Evolutionary conservation across 2,113 vertebrate species (phyloP).

Genomic region (Oxyura jamaicensis): DNA sequence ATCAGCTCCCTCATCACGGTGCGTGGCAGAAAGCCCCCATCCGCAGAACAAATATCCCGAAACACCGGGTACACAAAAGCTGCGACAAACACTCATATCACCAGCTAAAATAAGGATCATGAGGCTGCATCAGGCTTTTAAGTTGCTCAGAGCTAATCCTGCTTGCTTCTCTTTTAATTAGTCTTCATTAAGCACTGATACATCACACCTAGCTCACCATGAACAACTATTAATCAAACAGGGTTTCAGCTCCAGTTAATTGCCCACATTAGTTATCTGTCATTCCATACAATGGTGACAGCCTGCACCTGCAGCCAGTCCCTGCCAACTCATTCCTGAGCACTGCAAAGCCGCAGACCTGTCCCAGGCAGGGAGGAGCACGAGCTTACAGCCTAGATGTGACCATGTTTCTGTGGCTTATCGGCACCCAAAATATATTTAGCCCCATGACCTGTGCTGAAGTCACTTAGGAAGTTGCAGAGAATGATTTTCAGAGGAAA

Average conservation of each 20-base stretch:
- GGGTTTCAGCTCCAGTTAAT: neutral
- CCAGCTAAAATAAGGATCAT: neutral
- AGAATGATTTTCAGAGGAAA: neutral
- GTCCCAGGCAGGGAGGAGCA: neutral
- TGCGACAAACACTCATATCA: fast-evolving
- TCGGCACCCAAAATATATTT: neutral
- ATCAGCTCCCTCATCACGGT: fast-evolving
- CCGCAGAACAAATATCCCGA: neutral
- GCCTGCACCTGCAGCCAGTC: neutral
- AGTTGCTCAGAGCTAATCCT: neutral
- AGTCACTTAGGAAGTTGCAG: neutral
- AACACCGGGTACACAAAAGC: fast-evolving
- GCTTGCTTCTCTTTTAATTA: neutral
- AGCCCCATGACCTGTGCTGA: neutral
- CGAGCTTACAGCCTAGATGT: neutral
- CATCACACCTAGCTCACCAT: neutral
- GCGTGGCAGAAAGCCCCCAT: fast-evolving
- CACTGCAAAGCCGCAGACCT: neutral
- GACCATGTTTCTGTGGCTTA: neutral
- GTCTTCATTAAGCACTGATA: neutral
- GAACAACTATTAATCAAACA: neutral
- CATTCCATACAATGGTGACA: neutral
- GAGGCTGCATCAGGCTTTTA: neutral
- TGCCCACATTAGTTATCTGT: neutral
- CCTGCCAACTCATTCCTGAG: neutral